Evolutionary conservation across 2,888 invertebrate genomes (phyloP), one percentile per base, ranked within the genome.

Genomic region (Drosophila siamana): DNA sequence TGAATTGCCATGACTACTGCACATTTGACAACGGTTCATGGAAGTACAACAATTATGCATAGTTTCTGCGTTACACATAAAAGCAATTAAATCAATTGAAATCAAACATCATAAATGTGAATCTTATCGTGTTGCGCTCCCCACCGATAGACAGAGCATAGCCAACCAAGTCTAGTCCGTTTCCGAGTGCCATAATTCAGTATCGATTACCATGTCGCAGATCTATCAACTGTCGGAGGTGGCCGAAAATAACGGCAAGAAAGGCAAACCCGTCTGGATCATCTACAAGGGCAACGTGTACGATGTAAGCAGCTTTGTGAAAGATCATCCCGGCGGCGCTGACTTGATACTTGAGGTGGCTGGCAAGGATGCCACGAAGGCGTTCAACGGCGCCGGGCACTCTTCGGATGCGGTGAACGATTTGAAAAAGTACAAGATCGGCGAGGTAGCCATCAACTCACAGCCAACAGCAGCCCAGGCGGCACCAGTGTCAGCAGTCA

Each of bases 271-370:
- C 0, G 89, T 93, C 0, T 96, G 96, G 96, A 90, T 96, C 46
- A 93, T 96, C 24, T 92, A 95, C 77, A 94, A 94, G 81, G 94
- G 95, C 84, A 88, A 83, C 22, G 94, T 96, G 3, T 96, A 96
- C 86, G 95, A 96, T 91, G 93, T 95, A 73, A 95, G 95, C 2
- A 92, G 93, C 7, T 96, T 95, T 85, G 71, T 94, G 0, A 84
- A 93, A 6, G 93, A 95, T 92, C 96, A 96, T 92, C 96, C 96
- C 0, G 96, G 95, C 0, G 96, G 96, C 0, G 88, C 89, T 0
- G 95, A 95, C 22, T 71, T 94, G 11, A 92, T 96, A 36, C 79
- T 92, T 15, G 96, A 95, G 77, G 94, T 93, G 55, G 95, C 94
- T 0, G 96, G 96, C 6, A 94, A 92, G 78, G 95, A 96, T 89